Base-by-base conservation (phyloP, 2,888 invertebrate species). In the Plusia festucae region DNA sequence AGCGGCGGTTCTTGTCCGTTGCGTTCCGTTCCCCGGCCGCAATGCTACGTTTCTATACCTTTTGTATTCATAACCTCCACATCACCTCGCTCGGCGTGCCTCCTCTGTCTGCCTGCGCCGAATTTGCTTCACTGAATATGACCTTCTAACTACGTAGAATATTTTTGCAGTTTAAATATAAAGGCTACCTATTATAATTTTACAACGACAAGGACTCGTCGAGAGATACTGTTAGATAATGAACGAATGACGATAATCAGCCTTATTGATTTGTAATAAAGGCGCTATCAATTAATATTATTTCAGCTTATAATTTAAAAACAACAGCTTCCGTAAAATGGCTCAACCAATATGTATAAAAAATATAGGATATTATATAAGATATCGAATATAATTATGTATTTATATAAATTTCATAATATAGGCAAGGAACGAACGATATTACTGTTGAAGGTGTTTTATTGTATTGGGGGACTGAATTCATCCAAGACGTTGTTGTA, bases 11-110 rank as follows among this genome's bases (percentile, higher is more conserved):
- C 81, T 83, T 85, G 85, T 84, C 87, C 84, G 87, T 78, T 78
- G 87, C 90, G 88, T 88, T 90, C 90, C 89, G 90, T 90, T 90
- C 85, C 82, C 72, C 89, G 91, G 87, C 91, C 91, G 90, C 91
- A 89, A 88, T 89, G 85, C 83, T 82, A 84, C 71, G 83, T 85
- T 84, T 87, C 84, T 86, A 85, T 88, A 86, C 85, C 90, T 89
- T 91, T 91, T 91, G 89, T 91, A 85, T 89, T 89, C 86, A 84
- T 91, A 92, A 91, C 91, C 92, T 91, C 91, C 84, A 85, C 88
- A 86, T 89, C 87, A 88, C 89, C 87, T 87, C 88, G 83, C 76
- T 69, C 69, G 70, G 67, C 70, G 71, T 65, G 78, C 76, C 73
- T 79, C 78, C 82, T 76, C 81, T 84, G 79, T 81, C 82, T 79